Evolutionary conservation across 2,888 invertebrate species (phyloP), one percentile per base, ranked within the genome.

Genomic region (Microdon myrmicae): DNA sequence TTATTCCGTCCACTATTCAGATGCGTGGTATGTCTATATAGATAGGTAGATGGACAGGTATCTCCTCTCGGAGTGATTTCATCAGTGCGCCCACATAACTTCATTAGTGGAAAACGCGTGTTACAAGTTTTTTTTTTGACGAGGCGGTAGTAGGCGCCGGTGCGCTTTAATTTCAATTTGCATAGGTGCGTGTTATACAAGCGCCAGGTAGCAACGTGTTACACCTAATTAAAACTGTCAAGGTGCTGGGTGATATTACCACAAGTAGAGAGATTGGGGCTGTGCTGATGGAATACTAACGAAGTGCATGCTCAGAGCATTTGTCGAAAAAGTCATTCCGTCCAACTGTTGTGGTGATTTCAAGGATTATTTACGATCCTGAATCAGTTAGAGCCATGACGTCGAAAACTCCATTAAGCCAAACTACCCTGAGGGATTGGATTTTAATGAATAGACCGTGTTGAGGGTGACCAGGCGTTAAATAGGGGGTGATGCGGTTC

Each of bases 181-280:
- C 56, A 58, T 58, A 43, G 35, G n/a, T n/a, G 41, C 39, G 43
- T 48, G 48, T 56, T 48, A 43, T 43, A 48, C 31, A 48, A 56
- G 56, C 56, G 56, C 56, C 56, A 48, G 28, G 56, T 38, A 58
- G 37, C 26, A 38, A 31, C 16, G 43, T 48, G 56, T 49, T 32
- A 12, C 37, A 38, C 31, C 49, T 49, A 49, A 58, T 58, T 58
- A 49, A 58, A 22, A 31, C 31, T 44, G 43, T 49, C 47, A 12
- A 25, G 38, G 26, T 22, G 35, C 44, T 58, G n/a, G n/a, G n/a
- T n/a, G 49, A 58, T 31, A 28, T 49, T 44, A 37, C 34, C 48
- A 56, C 56, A 43, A 26, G 44, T 16, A 29, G 43, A 49, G 38
- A 20, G 25, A n/a, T n/a, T n/a, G n/a, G n/a, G n/a, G n/a, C n/a